Base-by-base conservation (phyloP, 2,797 vertebrate genomes). In the Lates japonicus region DNA sequence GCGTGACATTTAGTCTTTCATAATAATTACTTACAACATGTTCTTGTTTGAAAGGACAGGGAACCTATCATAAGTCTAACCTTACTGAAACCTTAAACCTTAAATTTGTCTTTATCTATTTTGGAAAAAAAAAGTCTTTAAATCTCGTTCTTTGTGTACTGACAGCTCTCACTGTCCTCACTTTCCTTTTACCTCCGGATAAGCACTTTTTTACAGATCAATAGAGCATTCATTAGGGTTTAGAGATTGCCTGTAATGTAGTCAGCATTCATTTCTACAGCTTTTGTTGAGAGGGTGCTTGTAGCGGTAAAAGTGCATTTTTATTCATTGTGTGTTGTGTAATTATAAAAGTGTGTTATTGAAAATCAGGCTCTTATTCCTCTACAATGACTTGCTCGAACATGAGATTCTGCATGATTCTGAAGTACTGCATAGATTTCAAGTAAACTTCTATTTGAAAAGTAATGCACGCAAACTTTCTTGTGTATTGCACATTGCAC, bases 301-400 rank as follows among this genome's bases (percentile, higher is more conserved):
- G 33, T 63, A 37, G 25, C 74, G 14, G 17, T 64, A 54, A 75
- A 79, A 71, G 41, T 65, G 54, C 52, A 71, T 85, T 20, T 61
- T 66, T 14, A 52, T 60, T 62, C 65, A 49, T 64, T 74, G 37
- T 64, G 41, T 55, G 74, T 20, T 22, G 55, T 65, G 39, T 77
- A 74, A 80, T 85, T 68, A 69, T 49, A 80, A 82, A 79, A 68
- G 60, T 61, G 42, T 20, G 7, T 80, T 61, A 67, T 69, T 87
- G 46, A 74, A 86, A 76, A 70, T 77, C 39, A 51, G 46, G 31
- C 46, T 80, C 49, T 64, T 63, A 41, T 13, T 63, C n/a, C 16
- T 64, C 51, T 6, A 17, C 35, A 49, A 31, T 39, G 31, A 68
- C 70, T 80, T 69, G 44, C 62, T 65, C 54, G 29, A 80, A 63